Conservation (phyloP, 2,797 vertebrate genomes). For the Cheirogaleus major region DNA sequence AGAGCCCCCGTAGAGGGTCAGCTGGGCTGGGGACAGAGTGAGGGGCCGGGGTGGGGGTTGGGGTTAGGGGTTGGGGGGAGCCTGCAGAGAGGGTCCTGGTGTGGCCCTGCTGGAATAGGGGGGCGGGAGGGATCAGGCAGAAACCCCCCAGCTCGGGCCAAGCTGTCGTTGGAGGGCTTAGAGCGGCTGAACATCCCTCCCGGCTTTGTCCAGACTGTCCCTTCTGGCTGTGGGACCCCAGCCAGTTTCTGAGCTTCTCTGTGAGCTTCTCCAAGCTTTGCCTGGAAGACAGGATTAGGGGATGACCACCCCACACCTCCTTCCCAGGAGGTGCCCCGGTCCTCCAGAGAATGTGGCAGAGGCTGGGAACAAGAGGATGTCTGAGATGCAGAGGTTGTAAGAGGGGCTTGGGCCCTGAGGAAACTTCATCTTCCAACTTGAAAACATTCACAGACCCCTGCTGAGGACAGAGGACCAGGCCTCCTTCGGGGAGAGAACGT, state of each 20-base stretch:
- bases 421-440: background rate
- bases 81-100: background rate
- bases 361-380: background rate
- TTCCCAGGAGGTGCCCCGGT: background rate
- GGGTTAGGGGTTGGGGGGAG: accelerated
- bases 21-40: accelerated
- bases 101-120: background rate
- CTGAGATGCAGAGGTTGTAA: background rate
- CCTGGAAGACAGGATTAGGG: background rate
- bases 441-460: background rate
- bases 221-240: too few relatives aligned
- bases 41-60: too few relatives aligned
- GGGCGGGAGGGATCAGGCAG: accelerated
- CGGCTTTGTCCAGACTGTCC: background rate
- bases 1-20: accelerated
- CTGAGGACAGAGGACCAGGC: background rate
- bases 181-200: background rate
- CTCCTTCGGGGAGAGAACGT: background rate
- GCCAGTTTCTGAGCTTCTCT: background rate
- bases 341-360: background rate
- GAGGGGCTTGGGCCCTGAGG: background rate
- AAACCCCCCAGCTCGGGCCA: background rate
- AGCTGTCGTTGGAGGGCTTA: background rate
- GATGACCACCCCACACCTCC: background rate
- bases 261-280: background rate